These are phyloP conservation scores for Pocillopora meandrina DNA, from an alignment of 92 coral and sea anemone genomes.

Conservation along the genomic window DNA sequence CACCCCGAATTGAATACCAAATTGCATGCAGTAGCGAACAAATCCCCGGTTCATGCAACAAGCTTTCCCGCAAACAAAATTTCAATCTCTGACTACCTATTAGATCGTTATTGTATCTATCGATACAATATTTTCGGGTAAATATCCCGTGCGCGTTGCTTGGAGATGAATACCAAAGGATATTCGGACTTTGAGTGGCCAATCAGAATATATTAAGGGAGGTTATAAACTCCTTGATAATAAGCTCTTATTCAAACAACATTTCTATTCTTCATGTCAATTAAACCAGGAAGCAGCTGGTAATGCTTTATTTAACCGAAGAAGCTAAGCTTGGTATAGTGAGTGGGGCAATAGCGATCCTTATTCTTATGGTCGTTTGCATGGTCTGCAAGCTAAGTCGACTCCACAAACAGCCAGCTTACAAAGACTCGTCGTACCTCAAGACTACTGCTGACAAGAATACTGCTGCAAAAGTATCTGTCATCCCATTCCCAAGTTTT, in stretches of 20 bases:
- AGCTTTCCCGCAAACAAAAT: no score
- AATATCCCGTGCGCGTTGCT: no score
- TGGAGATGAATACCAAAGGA: no score
- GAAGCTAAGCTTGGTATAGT: constrained; percentile 87
- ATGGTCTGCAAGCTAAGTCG: constrained; percentile 88
- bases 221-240: no score
- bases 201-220: no score
- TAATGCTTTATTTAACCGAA: constrained; percentile 76
- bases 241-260: neutral
- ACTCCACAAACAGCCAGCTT: constrained; percentile 61
- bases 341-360: constrained; percentile 81
- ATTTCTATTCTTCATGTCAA: neutral
- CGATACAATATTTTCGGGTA: no score
- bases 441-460: constrained; percentile 12
- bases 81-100: no score
- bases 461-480: constrained; percentile 31
- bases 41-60: no score
- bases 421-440: constrained; percentile 48
- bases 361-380: constrained; percentile 88
- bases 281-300: neutral
- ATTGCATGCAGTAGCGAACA: no score
- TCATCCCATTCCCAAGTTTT: constrained; percentile 25
- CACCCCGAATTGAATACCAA: no score
- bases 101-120: no score
- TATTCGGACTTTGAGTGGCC: no score